phyloP scores from a whole-genome alignment of 2,113 vertebrate species.

The Ammodytes dubius region DNA sequence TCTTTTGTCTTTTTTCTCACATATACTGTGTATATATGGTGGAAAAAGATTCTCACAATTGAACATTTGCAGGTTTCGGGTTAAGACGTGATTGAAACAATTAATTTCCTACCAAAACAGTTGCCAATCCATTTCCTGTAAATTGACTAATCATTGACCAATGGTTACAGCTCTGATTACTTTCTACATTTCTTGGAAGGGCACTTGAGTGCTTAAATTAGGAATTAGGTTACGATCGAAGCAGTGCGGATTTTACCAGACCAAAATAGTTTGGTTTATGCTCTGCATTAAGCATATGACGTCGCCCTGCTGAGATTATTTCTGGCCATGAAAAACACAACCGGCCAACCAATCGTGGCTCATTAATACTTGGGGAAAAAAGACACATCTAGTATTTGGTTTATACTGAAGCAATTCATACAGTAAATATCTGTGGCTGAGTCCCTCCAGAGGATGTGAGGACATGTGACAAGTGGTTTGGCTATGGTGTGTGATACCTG shows the following conservation, averaged over 20 bases:
- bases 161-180: neutral
- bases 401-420: neutral
- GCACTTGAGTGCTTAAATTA: neutral
- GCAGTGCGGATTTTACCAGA: neutral
- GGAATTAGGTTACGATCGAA: neutral
- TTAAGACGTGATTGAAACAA: neutral
- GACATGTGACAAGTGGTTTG: constrained; percentile 13
- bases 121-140: neutral
- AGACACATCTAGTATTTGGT: neutral
- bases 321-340: neutral
- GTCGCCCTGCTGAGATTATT: neutral
- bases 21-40: neutral
- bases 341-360: neutral
- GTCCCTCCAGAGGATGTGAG: neutral
- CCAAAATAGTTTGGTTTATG: neutral
- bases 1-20: too few relatives aligned
- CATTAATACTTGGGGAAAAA: too few relatives aligned
- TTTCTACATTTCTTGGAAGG: neutral
- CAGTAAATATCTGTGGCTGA: neutral
- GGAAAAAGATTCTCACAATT: neutral
- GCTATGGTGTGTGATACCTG: constrained; percentile 67
- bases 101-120: neutral
- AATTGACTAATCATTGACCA: neutral
- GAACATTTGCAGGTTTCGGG: neutral
- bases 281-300: neutral